Evolutionary conservation across 2,797 vertebrate genomes (phyloP).

Genomic region (Halcyon chelicuti): DNA sequence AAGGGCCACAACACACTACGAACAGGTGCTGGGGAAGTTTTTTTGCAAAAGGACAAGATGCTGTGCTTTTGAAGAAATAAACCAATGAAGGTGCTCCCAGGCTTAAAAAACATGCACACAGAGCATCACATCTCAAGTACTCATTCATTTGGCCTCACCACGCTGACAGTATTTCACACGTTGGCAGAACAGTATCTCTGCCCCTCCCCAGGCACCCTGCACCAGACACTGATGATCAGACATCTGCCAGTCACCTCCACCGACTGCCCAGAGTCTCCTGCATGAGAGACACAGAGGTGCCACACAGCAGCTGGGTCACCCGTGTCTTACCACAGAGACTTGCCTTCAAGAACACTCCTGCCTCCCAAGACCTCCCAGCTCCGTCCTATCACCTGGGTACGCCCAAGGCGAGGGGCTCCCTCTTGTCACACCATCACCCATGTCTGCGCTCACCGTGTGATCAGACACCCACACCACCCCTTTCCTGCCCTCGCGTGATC

Average conservation of each 20-base stretch:
- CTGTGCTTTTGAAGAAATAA: not conserved
- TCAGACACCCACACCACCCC: not conserved
- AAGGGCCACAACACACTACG: not conserved
- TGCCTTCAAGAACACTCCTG: not conserved
- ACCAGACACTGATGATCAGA: not conserved
- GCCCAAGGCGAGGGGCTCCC: not conserved
- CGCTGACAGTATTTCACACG: not conserved
- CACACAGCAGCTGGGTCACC: not conserved
- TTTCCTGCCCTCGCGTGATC: not conserved
- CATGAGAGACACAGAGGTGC: not conserved
- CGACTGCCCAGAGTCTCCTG: accelerated
- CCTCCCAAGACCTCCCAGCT: not conserved
- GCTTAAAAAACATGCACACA: not conserved
- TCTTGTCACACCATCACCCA: not conserved
- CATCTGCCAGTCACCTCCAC: not conserved
- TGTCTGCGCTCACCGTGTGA: not conserved
- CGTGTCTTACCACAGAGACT: not conserved
- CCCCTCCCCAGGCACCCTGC: not conserved
- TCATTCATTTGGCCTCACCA: not conserved
- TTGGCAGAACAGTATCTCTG: not conserved
- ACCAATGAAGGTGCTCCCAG: not conserved
- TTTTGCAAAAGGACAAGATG: not conserved
- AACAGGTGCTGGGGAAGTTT: not conserved
- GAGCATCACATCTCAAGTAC: not conserved
- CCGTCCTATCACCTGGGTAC: not conserved